Evolutionary conservation across 2,888 invertebrate genomes (phyloP).

Genomic region (Cheiracanthium punctorium): DNA sequence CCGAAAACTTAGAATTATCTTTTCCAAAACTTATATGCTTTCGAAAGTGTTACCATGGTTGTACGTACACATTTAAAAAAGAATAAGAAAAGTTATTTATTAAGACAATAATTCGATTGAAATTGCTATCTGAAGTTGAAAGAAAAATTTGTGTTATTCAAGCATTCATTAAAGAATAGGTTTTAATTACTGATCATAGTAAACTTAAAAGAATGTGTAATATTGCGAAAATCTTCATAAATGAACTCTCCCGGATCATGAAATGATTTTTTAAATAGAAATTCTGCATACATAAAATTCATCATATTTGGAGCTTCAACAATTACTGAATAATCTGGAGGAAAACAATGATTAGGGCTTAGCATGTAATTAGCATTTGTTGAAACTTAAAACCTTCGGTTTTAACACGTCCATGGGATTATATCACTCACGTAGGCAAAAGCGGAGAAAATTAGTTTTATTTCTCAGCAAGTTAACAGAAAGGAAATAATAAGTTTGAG

Average conservation of each 20-base stretch:
- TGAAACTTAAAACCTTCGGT: slow-evolving; percentile 17
- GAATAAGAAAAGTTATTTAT: too few species aligned
- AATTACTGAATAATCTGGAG: neutral
- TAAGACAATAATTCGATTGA: too few species aligned
- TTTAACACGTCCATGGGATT: slow-evolving; percentile 22
- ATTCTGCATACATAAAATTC: neutral
- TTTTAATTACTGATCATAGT: neutral
- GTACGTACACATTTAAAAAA: too few species aligned
- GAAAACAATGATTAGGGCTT: neutral
- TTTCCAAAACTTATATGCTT: too few species aligned
- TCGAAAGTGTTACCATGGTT: too few species aligned
- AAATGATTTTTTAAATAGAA: neutral
- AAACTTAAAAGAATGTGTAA: neutral
- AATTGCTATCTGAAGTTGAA: too few species aligned
- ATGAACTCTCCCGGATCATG: neutral
- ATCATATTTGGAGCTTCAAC: neutral
- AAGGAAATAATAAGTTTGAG: slow-evolving; percentile 65
- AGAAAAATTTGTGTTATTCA: too few species aligned
- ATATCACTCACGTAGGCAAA: neutral
- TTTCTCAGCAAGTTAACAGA: slow-evolving; percentile 50
- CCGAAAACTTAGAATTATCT: too few species aligned
- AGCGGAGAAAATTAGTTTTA: slow-evolving; percentile 55
- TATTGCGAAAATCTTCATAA: neutral
- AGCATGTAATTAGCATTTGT: slow-evolving; percentile 13
- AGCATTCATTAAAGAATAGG: neutral